Base-by-base conservation (phyloP, 2,797 vertebrate genomes). In the Amblyopsis hoosieri region DNA sequence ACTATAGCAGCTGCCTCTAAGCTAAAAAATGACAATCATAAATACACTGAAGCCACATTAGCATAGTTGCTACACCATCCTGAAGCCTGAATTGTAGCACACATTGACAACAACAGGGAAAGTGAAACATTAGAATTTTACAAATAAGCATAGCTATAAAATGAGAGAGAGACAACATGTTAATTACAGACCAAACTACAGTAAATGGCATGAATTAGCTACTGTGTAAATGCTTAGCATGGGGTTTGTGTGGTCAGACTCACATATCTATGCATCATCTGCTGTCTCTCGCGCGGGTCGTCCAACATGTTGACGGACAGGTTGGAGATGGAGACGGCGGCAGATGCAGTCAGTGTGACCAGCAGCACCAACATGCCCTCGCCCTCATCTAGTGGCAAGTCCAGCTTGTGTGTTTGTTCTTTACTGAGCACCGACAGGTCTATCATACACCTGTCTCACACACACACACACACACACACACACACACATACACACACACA, bases 321-420 rank as follows among this genome's bases (percentile, higher is more conserved):
- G 85, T 98, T 96, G 15, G 96, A 95, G 87, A 98, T 94, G 55
- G 94, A 96, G 78, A 98, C 95, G 0, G 95, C 91, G 1, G 96
- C 90, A 0, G 96, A 97, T 19, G 97, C 96, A 1, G 97, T 99
- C 76, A 99, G 94, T 45, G 98, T 97, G 77, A 98, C 95, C 85
- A 99, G 90, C 81, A 99, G 75, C 46, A 97, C 93, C 85, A 99
- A 85, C 71, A 82, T 85, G 2, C 97, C 97, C 85, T 95, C 94
- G 1, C 95, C 95, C 72, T 97, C 97, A 79, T 96, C 95, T 85
- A 99, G 90, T 0, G 81, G 85, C 68, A 97, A 9, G 67, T 97
- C 95, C 90, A 99, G 3, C 74, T 95, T 96, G 90, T 99, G 95
- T 0, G 97, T 99, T 59, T 96, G 95, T 17, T 99, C 97, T 89